Conservation (phyloP, 2,888 invertebrate species). For the Dichetophora obliterata region DNA sequence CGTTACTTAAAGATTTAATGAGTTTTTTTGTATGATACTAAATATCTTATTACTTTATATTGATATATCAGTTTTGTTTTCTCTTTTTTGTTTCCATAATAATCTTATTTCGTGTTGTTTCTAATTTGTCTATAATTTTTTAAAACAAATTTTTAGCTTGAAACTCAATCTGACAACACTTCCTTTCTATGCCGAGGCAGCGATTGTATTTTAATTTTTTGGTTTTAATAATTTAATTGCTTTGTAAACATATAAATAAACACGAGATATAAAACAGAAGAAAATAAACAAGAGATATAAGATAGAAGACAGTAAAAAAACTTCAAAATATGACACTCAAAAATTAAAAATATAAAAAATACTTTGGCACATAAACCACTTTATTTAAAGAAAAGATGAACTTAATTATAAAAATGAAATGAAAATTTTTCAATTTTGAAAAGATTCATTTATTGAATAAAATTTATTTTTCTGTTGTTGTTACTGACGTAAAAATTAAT, state of each 20-base stretch:
- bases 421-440: no score
- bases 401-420: no score
- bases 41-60: neutral
- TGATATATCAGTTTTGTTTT: neutral
- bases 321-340: neutral
- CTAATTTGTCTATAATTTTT: neutral
- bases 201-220: neutral
- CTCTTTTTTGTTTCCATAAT: neutral
- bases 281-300: neutral
- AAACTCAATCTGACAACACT: neutral
- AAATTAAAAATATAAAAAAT: neutral
- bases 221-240: constrained; percentile 6
- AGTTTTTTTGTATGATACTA: neutral
- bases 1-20: no score
- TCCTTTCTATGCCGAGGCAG: neutral
- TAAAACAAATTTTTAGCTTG: neutral
- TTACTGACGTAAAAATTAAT: no score
- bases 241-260: neutral
- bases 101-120: neutral
- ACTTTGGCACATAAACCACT: no score
- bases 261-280: neutral
- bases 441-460: no score
- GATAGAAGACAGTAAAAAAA: neutral
- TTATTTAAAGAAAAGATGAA: no score
- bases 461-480: no score